Base-by-base conservation (phyloP, 2,888 invertebrate genomes). In the Deilephila elpenor region DNA sequence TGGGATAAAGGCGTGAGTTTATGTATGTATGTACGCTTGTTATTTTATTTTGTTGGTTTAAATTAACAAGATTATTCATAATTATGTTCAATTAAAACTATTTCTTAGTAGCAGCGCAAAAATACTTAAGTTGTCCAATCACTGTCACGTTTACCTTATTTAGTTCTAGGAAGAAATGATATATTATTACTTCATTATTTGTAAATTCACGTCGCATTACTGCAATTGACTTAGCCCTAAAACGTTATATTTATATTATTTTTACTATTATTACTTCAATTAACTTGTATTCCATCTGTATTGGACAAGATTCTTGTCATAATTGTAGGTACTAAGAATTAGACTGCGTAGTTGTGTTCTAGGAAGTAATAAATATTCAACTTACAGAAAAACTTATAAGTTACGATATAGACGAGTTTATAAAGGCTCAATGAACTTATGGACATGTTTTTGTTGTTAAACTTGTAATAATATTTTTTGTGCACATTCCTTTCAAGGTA, bases 281-380 rank as follows among this genome's bases (percentile, higher is more conserved):
- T 37, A 59, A 20, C 56, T 14, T 19, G 53, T 32, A 51, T 67
- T 67, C n/a, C 20, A 67, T 59, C 25, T 5, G 20, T 62, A 64
- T 72, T 62, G 25, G 20, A 29, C 37, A 32, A 67, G 59, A 73
- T 67, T 73, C 72, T 37, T 25, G 25, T 17, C 67, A 44, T 73
- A 73, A 67, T 59, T 59, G 37, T 59, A 72, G 37, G 59, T 44
- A 72, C 56, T 53, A 8, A 64, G 32, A 72, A 62, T 59, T 14
- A 64, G n/a, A 73, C 67, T 59, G 72, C 72, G 67, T 67, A 73
- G 25, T 51, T 67, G 53, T 59, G 59, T 32, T 37, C 61, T 37
- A 72, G 74, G 74, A 74, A 74, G 72, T 62, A 20, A 71, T 56
- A 72, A 72, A 70, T 53, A 61, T 71, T 71, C 51, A 74, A 51